Evolutionary conservation across 2,797 vertebrate species (phyloP), one percentile per base, ranked within the genome.

Genomic region (Argyrosomus regius): DNA sequence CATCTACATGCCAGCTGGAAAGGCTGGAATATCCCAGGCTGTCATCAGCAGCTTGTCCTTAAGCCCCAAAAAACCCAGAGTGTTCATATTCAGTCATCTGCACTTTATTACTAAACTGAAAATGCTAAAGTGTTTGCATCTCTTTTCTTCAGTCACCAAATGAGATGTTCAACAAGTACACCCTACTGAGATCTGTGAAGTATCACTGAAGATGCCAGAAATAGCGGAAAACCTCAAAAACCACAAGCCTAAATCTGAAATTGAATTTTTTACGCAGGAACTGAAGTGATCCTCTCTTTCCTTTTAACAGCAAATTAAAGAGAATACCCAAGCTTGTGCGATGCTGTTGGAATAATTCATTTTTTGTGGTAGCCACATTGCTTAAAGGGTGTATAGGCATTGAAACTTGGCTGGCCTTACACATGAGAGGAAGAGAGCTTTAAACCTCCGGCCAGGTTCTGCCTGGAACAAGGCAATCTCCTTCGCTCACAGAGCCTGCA

Each of bases 381-480:
- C 83, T 93, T 70, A 82, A 76, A 89, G 90, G 91, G 80, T 87
- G 88, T 72, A 77, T 59, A 87, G 81, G 87, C 92, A 90, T 90
- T 82, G 89, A 77, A 90, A 91, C 86, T 91, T 90, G 90, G 92
- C 94, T 69, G 91, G 92, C 85, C 87, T 88, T 67, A 85, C 84
- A 82, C 89, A 86, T 70, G 90, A 91, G 89, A 86, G 87, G 91
- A 93, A 92, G 90, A 94, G 92, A 88, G 90, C 92, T 94, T 92
- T 92, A 94, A 95, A 95, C 92, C 89, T 90, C 92, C 89, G 86
- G 91, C 94, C 92, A 93, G 93, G 92, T 94, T 93, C 89, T 94
- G 90, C 87, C 91, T 93, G 90, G 89, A 94, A 94, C 84, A 91
- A 93, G 90, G 89, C 89, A 93, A 93, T 94, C 93, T 93, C 89